Percentiles rank a stretch among this genome's conserved stretches.
These are phyloP conservation scores for Scrobipalpa atriplicella DNA, from an alignment of 2,888 invertebrate genomes.

Conservation along the genomic window DNA sequence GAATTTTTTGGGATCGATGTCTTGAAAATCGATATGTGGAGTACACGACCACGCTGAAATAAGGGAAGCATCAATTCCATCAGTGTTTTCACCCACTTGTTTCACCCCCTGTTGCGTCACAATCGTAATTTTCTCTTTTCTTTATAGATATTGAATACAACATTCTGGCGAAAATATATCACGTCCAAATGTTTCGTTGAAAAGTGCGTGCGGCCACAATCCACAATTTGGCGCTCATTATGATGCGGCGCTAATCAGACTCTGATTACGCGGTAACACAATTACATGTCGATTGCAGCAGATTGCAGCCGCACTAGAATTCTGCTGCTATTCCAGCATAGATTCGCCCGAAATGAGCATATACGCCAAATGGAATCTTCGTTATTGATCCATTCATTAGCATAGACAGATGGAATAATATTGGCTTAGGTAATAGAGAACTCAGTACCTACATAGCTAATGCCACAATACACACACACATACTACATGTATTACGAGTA, in stretches of 20 bases:
- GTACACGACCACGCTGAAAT: too few species aligned
- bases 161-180: background rate
- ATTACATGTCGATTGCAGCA: conserved; percentile 30
- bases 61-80: too few species aligned
- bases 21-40: too few species aligned
- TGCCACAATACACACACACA: too few species aligned
- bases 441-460: too few species aligned
- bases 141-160: too few species aligned
- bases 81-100: too few species aligned
- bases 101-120: too few species aligned
- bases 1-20: too few species aligned
- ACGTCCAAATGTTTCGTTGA: background rate
- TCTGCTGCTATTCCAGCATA: background rate
- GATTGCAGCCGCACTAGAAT: conserved; percentile 37
- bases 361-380: background rate
- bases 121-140: too few species aligned
- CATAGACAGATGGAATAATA: background rate
- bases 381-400: background rate
- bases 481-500: too few species aligned
- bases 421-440: too few species aligned
- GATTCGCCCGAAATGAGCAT: background rate
- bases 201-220: conserved; percentile 20
- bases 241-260: conserved; percentile 34
- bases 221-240: conserved; percentile 33
- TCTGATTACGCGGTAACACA: conserved; percentile 24